phyloP scores from a whole-genome alignment of 2,113 vertebrate genomes.

The Axis porcinus region DNA sequence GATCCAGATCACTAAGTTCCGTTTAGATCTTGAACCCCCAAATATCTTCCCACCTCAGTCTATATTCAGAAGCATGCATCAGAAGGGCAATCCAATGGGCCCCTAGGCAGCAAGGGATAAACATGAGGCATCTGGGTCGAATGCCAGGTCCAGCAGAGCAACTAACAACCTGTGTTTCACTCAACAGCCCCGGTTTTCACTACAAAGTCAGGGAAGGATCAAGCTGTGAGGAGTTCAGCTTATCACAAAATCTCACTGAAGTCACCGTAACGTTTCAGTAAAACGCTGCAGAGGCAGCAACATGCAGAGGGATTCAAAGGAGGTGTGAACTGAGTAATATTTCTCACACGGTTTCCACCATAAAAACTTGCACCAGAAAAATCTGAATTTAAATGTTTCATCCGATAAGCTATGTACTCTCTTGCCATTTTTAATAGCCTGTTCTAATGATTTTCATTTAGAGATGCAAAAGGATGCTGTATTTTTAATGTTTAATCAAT shows the following conservation, averaged over 20 bases:
- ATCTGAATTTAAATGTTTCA: constrained; percentile 50
- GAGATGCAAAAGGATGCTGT: constrained; percentile 57
- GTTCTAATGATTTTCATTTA: constrained; percentile 68
- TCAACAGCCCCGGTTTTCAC: constrained; percentile 48
- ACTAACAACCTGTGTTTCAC: constrained; percentile 23
- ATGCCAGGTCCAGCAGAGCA: constrained; percentile 18
- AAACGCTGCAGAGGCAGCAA: background rate
- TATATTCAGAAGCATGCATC: background rate
- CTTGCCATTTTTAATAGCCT: constrained; percentile 59
- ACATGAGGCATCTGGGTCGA: background rate
- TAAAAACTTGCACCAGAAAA: constrained; percentile 49
- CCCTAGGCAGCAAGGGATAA: constrained; percentile 18
- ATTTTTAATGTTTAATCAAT: constrained; percentile 62
- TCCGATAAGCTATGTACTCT: constrained; percentile 1
- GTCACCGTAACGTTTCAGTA: constrained; percentile 42
- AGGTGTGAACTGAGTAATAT: constrained; percentile 56
- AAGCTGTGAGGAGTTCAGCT: constrained; percentile 52
- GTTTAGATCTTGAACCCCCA: background rate
- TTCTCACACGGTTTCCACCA: constrained; percentile 9
- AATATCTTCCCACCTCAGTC: background rate
- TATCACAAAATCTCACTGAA: constrained; percentile 57
- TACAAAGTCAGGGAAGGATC: constrained; percentile 54
- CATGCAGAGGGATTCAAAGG: constrained; percentile 47
- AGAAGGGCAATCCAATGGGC: background rate
- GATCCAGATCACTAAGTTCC: background rate